Conservation (phyloP, 2,888 invertebrate species). For the Drosophila buzzatii region DNA sequence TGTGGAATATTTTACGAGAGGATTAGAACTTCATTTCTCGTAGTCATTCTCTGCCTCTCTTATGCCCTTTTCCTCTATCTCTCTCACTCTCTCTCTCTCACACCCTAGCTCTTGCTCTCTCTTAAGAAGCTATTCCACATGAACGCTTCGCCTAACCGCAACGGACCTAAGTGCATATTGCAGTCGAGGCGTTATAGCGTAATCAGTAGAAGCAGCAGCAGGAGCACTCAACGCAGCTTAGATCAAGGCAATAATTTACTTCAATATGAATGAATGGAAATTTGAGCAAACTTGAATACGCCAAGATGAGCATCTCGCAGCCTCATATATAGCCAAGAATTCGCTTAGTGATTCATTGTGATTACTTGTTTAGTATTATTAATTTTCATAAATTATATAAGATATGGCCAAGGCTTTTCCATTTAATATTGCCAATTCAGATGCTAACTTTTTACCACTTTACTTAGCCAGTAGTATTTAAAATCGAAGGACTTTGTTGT, state of each 20-base stretch:
- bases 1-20: conserved; percentile 1
- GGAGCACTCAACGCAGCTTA: background rate
- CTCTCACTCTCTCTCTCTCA: background rate
- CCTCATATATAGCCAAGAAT: background rate
- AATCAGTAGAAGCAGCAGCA: conserved; percentile 41
- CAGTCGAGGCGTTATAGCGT: conserved; percentile 61
- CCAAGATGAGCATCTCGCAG: background rate
- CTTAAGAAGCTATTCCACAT: conserved; percentile 35
- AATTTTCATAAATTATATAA: too few species aligned
- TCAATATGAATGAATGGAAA: background rate
- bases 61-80: background rate
- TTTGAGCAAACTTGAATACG: background rate
- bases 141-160: conserved; percentile 43
- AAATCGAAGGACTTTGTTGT: conserved; percentile 1
- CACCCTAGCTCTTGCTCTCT: background rate
- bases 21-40: background rate
- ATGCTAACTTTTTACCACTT: background rate
- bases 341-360: background rate
- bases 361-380: too few species aligned
- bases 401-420: background rate
- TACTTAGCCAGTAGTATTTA: conserved; percentile 2
- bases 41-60: background rate
- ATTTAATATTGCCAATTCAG: too few species aligned
- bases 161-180: conserved; percentile 24
- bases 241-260: background rate